Evolutionary conservation across 2,797 vertebrate species (phyloP).

Genomic region (Cynodonichthys magdalenae): DNA sequence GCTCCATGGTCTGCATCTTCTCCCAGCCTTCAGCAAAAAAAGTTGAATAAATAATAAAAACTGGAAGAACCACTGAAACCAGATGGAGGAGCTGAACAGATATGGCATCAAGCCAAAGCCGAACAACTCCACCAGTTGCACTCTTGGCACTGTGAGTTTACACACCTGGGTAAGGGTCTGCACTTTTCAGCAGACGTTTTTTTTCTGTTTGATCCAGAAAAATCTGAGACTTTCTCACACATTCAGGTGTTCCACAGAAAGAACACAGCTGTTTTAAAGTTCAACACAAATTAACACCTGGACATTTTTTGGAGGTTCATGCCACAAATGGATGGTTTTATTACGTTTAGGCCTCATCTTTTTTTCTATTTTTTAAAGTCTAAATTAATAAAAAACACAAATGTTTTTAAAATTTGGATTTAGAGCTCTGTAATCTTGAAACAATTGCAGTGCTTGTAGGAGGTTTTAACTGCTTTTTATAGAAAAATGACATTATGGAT

Average conservation of each 20-base stretch:
- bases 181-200: slow-evolving; percentile 28
- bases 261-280: slow-evolving; percentile 20
- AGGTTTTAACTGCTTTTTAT: too few species aligned
- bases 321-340: too few species aligned
- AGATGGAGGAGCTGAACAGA: slow-evolving; percentile 27
- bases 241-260: slow-evolving; percentile 22
- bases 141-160: slow-evolving; percentile 39
- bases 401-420: neutral
- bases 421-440: too few species aligned
- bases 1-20: slow-evolving; percentile 23
- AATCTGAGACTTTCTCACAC: slow-evolving; percentile 28
- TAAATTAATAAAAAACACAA: neutral
- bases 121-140: slow-evolving; percentile 15
- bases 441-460: too few species aligned
- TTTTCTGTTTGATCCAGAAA: slow-evolving; percentile 49
- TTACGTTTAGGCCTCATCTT: neutral
- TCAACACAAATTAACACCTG: slow-evolving; percentile 19
- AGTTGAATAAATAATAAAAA: too few species aligned
- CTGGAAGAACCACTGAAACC: slow-evolving; percentile 39
- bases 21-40: slow-evolving; percentile 16
- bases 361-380: too few species aligned
- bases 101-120: slow-evolving; percentile 58
- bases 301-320: neutral
- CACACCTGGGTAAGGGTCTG: slow-evolving; percentile 62
- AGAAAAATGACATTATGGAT: too few species aligned